Base-by-base conservation (phyloP, 2,888 invertebrate species). In the Timema podura region DNA sequence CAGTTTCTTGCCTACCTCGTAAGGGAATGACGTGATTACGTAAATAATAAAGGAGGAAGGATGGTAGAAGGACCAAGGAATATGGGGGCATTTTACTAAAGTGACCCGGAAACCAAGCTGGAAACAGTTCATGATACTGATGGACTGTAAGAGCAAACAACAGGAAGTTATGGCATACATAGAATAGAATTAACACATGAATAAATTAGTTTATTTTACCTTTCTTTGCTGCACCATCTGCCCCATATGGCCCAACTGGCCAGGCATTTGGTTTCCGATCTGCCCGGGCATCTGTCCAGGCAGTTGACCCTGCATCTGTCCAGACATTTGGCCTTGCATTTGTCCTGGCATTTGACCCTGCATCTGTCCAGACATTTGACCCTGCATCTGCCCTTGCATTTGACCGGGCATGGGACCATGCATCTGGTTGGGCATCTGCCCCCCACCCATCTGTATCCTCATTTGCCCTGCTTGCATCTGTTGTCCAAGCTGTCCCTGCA, bases 371-470 rank as follows among this genome's bases (percentile, higher is more conserved):
- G 74, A 75, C 82, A 84, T 75, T 59, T 75, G 73, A 45, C 75
- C 73, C 71, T 75, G 76, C 76, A 79, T 76, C 72, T 79, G 76
- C 69, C 70, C 73, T 45, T 74, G 76, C 72, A 86, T 83, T 0
- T 84, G 82, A 64, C 83, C 83, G 79, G 81, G 81, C 83, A 85
- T 6, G 80, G 81, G 44, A 78, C 82, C 76, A 47, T 71, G 72
- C 82, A 71, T 71, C 65, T 74, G 69, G 30, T 67, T 61, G 51
- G 66, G 73, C 48, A 67, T 65, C 47, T 51, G 67, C 68, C 44
- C n/a, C n/a, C n/a, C 61, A 8, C 44, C 15, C 61, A 85, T 76
- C 51, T 75, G 75, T 16, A 75, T 76, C 16, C 75, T 76, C 74
- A 80, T 76, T 71, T 79, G 80, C 69, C 76, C 77, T 45, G 74